Evolutionary conservation across 1,140 invertebrate genomes (phyloP).

Genomic region (Nebria ingens): DNA sequence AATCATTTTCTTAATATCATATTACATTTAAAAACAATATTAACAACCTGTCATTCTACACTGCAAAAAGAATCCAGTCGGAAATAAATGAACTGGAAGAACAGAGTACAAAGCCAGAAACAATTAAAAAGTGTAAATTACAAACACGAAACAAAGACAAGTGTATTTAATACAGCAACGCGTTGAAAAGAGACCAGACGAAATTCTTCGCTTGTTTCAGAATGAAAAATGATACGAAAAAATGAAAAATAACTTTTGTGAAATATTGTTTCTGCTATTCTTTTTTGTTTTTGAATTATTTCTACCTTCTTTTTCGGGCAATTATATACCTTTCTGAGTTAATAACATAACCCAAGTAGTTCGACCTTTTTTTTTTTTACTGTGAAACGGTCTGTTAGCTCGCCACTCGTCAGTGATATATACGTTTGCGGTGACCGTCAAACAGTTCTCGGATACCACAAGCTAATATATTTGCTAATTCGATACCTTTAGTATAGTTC

Average conservation of each 20-base stretch:
- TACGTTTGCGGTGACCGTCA: not conserved
- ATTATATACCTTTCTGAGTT: not conserved
- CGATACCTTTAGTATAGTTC: too few relatives aligned
- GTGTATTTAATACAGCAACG: not conserved
- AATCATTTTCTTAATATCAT: not conserved
- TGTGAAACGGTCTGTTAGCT: not conserved
- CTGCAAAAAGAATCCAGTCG: not conserved
- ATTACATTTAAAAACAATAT: not conserved
- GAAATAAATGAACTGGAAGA: not conserved
- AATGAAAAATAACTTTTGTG: slow-evolving; percentile 2
- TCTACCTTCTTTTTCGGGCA: not conserved
- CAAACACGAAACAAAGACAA: not conserved
- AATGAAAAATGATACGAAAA: slow-evolving; percentile 4
- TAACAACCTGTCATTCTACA: not conserved
- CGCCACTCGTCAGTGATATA: not conserved
- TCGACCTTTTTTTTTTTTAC: not conserved
- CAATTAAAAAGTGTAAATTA: slow-evolving; percentile 10
- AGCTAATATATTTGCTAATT: too few relatives aligned
- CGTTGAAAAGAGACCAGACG: not conserved
- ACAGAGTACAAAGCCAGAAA: not conserved
- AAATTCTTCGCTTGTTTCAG: not conserved
- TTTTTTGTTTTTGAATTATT: not conserved
- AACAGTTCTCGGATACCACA: too few relatives aligned
- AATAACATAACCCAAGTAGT: not conserved
- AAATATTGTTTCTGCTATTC: slow-evolving; percentile 8